Percentiles rank a stretch among this genome's conserved stretches.
phyloP scores from a whole-genome alignment of 2,113 vertebrate genomes.

The Notothenia coriiceps region DNA sequence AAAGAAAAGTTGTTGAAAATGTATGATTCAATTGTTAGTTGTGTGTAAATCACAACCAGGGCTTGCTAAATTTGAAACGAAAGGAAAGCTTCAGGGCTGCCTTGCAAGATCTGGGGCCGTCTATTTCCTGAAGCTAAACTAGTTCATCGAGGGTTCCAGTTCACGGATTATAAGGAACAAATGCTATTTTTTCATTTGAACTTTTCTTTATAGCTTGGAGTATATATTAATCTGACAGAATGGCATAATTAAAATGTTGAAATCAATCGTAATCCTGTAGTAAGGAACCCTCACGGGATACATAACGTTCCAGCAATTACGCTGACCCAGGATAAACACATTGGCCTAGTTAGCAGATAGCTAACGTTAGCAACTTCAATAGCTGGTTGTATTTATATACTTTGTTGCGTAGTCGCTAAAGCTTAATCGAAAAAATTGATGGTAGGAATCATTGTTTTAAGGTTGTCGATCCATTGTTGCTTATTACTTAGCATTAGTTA shows the following conservation, averaged over 20 bases:
- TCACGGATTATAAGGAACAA: neutral
- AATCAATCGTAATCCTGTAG: neutral
- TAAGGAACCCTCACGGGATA: neutral
- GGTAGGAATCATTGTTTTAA: rapidly evolving
- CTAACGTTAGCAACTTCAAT: slow-evolving; percentile 6
- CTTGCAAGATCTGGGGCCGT: slow-evolving; percentile 51
- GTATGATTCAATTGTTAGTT: neutral
- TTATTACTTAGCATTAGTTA: slow-evolving; percentile 39
- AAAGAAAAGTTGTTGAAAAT: neutral
- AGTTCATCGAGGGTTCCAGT: slow-evolving; percentile 24
- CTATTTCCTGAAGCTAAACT: slow-evolving; percentile 71
- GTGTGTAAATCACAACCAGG: slow-evolving; percentile 4
- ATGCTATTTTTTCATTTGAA: neutral
- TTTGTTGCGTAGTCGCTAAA: neutral
- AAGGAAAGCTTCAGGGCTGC: slow-evolving; percentile 32
- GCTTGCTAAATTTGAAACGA: slow-evolving; percentile 31
- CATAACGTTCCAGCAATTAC: slow-evolving; percentile 59
- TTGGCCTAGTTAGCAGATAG: slow-evolving; percentile 72
- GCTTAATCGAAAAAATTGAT: neutral
- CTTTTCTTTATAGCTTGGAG: rapidly evolving
- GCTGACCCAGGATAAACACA: slow-evolving; percentile 44
- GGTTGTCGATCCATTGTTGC: rapidly evolving
- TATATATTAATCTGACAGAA: rapidly evolving
- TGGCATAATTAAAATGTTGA: neutral
- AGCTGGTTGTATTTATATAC: neutral